Evolutionary conservation across 92 coral and sea anemone species (phyloP), one percentile per base, ranked within the genome.

Genomic region (Meandrina meandrites): DNA sequence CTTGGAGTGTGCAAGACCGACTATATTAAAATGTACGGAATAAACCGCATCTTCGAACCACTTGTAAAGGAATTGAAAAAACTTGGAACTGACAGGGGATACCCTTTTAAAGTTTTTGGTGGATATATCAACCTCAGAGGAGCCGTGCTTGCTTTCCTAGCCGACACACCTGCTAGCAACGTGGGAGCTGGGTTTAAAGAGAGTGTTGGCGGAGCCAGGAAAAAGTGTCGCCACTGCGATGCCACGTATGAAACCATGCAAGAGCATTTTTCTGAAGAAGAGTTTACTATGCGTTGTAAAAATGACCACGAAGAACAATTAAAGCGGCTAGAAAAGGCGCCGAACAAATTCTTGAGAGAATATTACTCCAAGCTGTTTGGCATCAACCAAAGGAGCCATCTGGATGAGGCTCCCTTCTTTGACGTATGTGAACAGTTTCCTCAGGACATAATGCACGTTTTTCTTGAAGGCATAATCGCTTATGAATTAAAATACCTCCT

Each of bases 361-460:
- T 86, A 47, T 37, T 90, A 80, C 36, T 75, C 80, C 45, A 90
- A 90, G 76, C 16, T 48, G 45, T 86, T 58, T 90, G 93, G 93
- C 47, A 56, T 90, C 35, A 90, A 86, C 56, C 3, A 73, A 30
- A 76, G 93, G 78, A 53, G 86, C 18, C 40, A 32, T 77, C 79
- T 90, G 1, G 73, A n/a, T n/a, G 84, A 90, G 21, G 90, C 81
- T 27, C 90, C 93, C 4, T 57, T 51, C 35, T 91, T 91, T 35
- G 88, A 91, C 69, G 86, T 84, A 0, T 34, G 77, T 4, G 17
- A 87, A 13, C 93, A 91, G 37, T 81, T 91, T 31, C 93, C 86
- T 18, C 93, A 87, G 71, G 93, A 91, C 34, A 10, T 87, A 17
- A 91, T 91, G 91, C 93, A 91, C 73, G 60, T 87, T 2, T 91